These are phyloP conservation scores for Alcis repandata DNA, from an alignment of 2,888 invertebrate genomes.

Conservation along the genomic window DNA sequence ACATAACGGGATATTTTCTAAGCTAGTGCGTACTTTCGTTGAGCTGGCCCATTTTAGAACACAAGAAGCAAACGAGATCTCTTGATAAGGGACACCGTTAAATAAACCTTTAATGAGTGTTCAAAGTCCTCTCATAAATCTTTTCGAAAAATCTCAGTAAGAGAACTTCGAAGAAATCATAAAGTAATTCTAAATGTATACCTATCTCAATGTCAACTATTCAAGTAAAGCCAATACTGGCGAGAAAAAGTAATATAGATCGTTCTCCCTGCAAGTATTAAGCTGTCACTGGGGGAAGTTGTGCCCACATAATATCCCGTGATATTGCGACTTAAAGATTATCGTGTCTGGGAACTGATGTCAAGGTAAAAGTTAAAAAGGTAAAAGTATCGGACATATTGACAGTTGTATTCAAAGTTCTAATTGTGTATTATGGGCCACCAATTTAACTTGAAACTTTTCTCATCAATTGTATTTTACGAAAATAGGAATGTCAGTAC, in stretches of 20 bases:
- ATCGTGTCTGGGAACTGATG: constrained; percentile 61
- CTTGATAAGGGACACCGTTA: not conserved
- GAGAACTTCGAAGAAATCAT: not conserved
- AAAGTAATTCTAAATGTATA: constrained; percentile 29
- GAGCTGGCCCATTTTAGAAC: not conserved
- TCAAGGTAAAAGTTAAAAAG: too few species aligned
- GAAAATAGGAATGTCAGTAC: too few species aligned
- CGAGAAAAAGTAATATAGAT: constrained; percentile 64
- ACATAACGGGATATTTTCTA: constrained; percentile 37
- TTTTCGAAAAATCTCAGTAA: not conserved
- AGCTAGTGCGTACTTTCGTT: not conserved
- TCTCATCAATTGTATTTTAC: too few species aligned
- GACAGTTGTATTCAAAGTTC: constrained; percentile 17
- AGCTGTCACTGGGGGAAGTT: constrained; percentile 64
- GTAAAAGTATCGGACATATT: constrained; percentile 44
- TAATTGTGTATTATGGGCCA: too few species aligned
- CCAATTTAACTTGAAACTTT: too few species aligned
- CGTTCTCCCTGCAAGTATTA: constrained; percentile 59
- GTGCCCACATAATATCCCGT: constrained; percentile 60
- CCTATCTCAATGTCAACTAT: constrained; percentile 28
- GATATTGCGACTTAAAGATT: constrained; percentile 71
- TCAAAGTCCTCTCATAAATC: not conserved
- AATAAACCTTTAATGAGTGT: not conserved
- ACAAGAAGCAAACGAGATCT: too few species aligned
- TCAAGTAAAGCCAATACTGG: constrained; percentile 42